phyloP scores from a whole-genome alignment of 1,140 invertebrate species.

The Bacillus rossius region DNA sequence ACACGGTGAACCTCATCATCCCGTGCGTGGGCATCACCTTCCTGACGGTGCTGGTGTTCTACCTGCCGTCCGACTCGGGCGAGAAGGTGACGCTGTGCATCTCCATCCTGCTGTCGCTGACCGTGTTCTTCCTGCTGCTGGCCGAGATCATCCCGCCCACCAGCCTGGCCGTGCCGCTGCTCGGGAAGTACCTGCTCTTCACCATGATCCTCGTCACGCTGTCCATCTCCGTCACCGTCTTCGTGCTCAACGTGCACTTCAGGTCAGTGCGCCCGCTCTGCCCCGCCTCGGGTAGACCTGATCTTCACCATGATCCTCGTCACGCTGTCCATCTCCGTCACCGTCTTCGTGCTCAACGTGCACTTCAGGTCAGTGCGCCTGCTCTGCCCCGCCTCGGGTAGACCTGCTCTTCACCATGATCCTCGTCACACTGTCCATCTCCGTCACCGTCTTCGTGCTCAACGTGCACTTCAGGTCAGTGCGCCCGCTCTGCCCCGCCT shows the following conservation, averaged over 20 bases:
- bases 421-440: no score
- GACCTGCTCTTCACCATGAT: no score
- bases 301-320: no score
- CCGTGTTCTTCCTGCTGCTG: slow-evolving; percentile 96
- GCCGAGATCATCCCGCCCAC: slow-evolving; percentile 98
- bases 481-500: slow-evolving; percentile 93
- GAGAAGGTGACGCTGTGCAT: slow-evolving; percentile 95
- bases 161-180: slow-evolving; percentile 91
- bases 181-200: slow-evolving; percentile 94
- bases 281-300: no score
- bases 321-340: no score
- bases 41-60: slow-evolving; percentile 92
- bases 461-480: no score
- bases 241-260: slow-evolving; percentile 96
- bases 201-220: slow-evolving; percentile 97
- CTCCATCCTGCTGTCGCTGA: slow-evolving; percentile 95
- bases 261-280: slow-evolving; percentile 59
- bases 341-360: no score
- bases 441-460: no score
- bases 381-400: no score
- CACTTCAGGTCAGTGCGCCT: no score
- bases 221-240: slow-evolving; percentile 95
- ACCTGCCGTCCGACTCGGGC: slow-evolving; percentile 91
- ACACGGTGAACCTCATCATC: slow-evolving; percentile 88
- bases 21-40: slow-evolving; percentile 90